These are phyloP conservation scores for Caenorhabditis briggsae DNA, from an alignment of 1,140 invertebrate species.

Conservation along the genomic window DNA sequence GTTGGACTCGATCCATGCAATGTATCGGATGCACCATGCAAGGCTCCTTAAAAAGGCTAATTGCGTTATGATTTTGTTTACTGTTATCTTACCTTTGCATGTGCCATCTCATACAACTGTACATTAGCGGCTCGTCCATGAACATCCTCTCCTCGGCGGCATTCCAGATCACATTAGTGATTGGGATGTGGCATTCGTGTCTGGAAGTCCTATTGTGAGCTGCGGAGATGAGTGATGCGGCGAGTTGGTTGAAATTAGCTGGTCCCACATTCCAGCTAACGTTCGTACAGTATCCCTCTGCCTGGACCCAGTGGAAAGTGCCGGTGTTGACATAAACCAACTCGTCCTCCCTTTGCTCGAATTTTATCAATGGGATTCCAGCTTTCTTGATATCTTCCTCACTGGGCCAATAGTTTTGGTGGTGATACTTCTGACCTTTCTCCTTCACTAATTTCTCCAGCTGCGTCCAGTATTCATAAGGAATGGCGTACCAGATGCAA, in stretches of 20 bases:
- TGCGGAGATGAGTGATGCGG: not conserved
- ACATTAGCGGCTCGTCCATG: not conserved
- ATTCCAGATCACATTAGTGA: not conserved
- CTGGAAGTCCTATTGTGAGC: not conserved
- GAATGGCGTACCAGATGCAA: not conserved
- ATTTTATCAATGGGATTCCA: not conserved
- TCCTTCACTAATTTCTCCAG: too few relatives aligned
- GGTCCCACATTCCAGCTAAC: slow-evolving; percentile 4
- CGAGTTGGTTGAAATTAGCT: not conserved
- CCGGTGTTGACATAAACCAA: slow-evolving; percentile 4
- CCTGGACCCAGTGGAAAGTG: not conserved
- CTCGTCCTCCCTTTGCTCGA: not conserved
- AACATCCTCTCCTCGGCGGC: not conserved
- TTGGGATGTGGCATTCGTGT: not conserved
- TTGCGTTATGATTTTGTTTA: too few relatives aligned
- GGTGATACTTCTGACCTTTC: not conserved
- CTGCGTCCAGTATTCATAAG: not conserved
- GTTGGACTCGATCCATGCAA: too few relatives aligned
- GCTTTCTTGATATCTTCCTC: not conserved
- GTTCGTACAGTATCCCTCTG: not conserved
- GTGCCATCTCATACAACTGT: not conserved
- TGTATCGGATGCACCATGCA: too few relatives aligned
- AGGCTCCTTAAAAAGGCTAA: too few relatives aligned
- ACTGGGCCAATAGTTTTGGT: not conserved
- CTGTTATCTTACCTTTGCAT: not conserved